phyloP scores from a whole-genome alignment of 2,113 vertebrate genomes.

The Rhegmatorhina hoffmannsi region DNA sequence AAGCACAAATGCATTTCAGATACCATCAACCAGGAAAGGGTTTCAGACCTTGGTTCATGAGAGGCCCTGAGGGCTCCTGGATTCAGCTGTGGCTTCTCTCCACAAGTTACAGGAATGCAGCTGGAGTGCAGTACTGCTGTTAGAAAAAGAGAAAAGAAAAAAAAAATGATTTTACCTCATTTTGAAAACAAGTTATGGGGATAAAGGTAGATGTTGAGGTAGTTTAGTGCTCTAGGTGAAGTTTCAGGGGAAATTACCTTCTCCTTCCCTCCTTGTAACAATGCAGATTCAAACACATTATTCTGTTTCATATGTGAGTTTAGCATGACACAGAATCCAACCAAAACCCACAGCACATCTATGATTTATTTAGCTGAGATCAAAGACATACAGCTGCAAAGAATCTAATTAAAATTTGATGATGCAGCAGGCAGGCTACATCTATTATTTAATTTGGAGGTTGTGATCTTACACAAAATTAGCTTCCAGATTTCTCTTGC shows the following conservation, averaged over 20 bases:
- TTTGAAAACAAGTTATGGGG: neutral
- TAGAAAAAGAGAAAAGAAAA: neutral
- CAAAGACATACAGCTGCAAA: slow-evolving; percentile 62
- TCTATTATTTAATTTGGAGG: slow-evolving; percentile 70
- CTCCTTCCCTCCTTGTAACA: neutral
- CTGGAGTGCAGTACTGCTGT: neutral
- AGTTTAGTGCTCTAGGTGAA: neutral
- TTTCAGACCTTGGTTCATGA: neutral
- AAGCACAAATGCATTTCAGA: neutral
- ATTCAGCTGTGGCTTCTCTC: neutral
- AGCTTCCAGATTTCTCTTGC: slow-evolving; percentile 43
- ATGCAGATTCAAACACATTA: neutral
- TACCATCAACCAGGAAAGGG: neutral
- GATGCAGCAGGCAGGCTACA: slow-evolving; percentile 56
- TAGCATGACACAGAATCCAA: slow-evolving; percentile 37
- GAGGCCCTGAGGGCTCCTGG: neutral
- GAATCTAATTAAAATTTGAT: slow-evolving; percentile 72
- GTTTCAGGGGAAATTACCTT: neutral
- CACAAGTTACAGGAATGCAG: neutral
- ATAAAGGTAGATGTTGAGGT: neutral
- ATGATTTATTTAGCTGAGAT: slow-evolving; percentile 71
- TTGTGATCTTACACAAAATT: slow-evolving; percentile 65
- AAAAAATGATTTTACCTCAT: neutral
- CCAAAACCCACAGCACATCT: slow-evolving; percentile 12
- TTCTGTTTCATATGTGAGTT: slow-evolving; percentile 48